Evolutionary conservation across 2,797 vertebrate genomes (phyloP).

Genomic region (Onychomys arenicola): DNA sequence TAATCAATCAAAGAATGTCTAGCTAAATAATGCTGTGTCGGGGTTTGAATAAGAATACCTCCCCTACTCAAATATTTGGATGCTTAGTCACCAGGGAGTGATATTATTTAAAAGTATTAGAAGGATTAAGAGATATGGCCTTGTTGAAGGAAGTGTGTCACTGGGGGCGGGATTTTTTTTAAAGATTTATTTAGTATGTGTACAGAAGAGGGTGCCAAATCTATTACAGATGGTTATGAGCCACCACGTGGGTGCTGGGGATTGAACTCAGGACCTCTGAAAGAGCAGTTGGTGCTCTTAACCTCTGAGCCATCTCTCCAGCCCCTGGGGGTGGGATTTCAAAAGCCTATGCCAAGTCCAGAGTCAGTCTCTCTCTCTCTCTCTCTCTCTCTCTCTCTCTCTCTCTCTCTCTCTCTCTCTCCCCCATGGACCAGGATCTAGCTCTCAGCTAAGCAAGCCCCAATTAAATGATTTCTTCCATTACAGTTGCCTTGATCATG

Average conservation of each 20-base stretch:
- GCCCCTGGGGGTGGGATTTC: background rate
- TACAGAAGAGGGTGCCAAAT: too few species aligned
- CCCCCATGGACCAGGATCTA: background rate
- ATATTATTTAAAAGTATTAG: background rate
- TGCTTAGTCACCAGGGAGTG: background rate
- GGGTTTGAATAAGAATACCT: background rate
- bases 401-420: background rate
- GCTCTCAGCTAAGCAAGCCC: background rate
- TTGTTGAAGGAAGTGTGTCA: background rate
- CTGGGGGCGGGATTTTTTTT: background rate
- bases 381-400: background rate
- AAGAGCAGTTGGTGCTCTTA: too few species aligned
- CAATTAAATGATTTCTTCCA: background rate
- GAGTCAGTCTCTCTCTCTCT: background rate
- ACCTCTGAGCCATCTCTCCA: too few species aligned
- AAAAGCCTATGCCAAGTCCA: background rate
- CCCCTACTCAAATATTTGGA: background rate
- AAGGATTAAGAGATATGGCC: background rate
- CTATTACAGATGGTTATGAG: too few species aligned
- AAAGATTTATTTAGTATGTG: too few species aligned
- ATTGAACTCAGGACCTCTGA: too few species aligned
- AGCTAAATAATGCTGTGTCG: background rate
- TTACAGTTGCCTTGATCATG: background rate
- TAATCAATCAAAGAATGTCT: background rate
- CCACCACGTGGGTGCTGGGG: too few species aligned